A percentile compares a stretch with the other conserved stretches of the same genome.
Evolutionary conservation across 1,140 invertebrate genomes (phyloP).

Genomic region (Pissodes strobi): DNA sequence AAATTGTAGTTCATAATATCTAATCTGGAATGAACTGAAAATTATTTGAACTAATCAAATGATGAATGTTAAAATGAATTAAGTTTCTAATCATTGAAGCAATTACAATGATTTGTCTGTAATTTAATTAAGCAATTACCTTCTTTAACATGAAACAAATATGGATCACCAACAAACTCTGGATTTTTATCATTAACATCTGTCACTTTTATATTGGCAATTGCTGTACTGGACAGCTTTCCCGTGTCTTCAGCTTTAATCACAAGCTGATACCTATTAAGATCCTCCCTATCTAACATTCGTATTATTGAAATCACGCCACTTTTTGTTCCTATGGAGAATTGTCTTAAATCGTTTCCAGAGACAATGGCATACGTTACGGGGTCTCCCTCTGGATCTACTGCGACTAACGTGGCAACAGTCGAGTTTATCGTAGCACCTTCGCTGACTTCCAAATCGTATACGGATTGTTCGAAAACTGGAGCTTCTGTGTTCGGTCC

Average conservation of each 20-base stretch:
- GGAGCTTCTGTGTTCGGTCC: constrained; percentile 86
- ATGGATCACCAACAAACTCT: constrained; percentile 76
- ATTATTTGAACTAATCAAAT: no score
- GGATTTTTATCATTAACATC: constrained; percentile 91
- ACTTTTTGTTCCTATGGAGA: constrained; percentile 78
- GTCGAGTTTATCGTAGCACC: constrained; percentile 84
- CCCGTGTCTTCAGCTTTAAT: constrained; percentile 86
- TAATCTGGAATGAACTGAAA: no score
- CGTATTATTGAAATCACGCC: constrained; percentile 83
- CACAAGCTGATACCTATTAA: constrained; percentile 82
- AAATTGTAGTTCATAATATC: no score
- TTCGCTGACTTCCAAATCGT: constrained; percentile 86
- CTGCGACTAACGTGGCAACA: constrained; percentile 72
- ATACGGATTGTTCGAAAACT: constrained; percentile 75
- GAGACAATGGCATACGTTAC: constrained; percentile 83
- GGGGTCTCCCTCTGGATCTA: constrained; percentile 86
- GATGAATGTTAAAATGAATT: no score
- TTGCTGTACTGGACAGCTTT: constrained; percentile 78
- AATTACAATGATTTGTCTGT: no score
- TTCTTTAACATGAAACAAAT: constrained; percentile 82
- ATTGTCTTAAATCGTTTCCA: constrained; percentile 84
- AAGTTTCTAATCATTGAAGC: no score
- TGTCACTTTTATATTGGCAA: constrained; percentile 84
- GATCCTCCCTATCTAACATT: constrained; percentile 82
- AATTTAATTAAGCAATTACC: no score